Evolutionary conservation across 2,113 vertebrate species (phyloP).

Genomic region (Oreochromis niloticus): DNA sequence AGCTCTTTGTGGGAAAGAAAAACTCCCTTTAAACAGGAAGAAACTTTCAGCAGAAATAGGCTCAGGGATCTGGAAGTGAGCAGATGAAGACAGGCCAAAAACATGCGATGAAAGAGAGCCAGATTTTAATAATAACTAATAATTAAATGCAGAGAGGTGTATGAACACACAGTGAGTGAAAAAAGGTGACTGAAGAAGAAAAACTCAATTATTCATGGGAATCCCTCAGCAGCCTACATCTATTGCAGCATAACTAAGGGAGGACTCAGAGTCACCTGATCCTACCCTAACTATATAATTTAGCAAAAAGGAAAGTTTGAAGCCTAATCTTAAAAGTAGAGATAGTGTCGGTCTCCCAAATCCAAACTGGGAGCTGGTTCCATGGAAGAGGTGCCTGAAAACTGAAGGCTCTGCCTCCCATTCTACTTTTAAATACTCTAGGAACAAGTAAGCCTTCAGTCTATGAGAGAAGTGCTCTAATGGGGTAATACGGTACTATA

Average conservation of each 20-base stretch:
- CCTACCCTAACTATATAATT: background rate
- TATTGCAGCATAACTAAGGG: background rate
- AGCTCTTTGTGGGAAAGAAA: background rate
- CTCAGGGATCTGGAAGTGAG: background rate
- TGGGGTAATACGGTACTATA: background rate
- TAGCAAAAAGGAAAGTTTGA: background rate
- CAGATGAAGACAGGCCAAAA: background rate
- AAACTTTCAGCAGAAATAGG: background rate
- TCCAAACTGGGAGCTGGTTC: background rate
- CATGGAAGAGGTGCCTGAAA: background rate
- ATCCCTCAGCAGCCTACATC: background rate
- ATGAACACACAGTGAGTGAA: background rate
- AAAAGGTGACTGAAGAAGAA: background rate
- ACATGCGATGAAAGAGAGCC: background rate
- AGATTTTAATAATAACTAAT: background rate
- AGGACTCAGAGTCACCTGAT: background rate
- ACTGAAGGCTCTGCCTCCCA: background rate
- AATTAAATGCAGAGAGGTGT: background rate
- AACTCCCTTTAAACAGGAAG: background rate
- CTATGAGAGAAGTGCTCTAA: background rate
- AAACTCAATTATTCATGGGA: background rate
- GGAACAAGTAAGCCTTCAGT: background rate
- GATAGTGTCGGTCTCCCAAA: background rate
- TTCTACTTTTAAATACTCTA: background rate
- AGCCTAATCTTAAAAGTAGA: background rate